These are phyloP conservation scores for Lates japonicus DNA, from an alignment of 2,797 vertebrate species.

Conservation along the genomic window DNA sequence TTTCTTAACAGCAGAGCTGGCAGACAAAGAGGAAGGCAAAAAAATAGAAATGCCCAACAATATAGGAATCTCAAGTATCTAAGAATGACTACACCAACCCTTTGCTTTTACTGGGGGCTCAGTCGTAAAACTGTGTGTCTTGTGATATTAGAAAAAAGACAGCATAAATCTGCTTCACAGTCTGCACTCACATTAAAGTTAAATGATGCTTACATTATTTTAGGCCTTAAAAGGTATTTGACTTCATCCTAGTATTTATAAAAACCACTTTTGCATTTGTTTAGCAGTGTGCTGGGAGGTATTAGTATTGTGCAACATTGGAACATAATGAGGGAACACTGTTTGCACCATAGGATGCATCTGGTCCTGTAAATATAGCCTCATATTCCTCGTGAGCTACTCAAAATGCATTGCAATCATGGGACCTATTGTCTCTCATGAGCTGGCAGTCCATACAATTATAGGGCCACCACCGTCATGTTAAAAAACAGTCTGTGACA, in stretches of 20 bases:
- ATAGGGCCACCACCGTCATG: slow-evolving; percentile 40
- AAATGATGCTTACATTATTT: slow-evolving; percentile 34
- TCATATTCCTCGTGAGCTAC: slow-evolving; percentile 53
- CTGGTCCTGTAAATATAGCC: slow-evolving; percentile 46
- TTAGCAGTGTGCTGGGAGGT: slow-evolving; percentile 25
- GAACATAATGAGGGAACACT: slow-evolving; percentile 48
- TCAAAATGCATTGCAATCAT: slow-evolving; percentile 66
- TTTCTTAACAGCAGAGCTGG: background rate
- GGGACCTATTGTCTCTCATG: slow-evolving; percentile 58
- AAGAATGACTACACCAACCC: background rate
- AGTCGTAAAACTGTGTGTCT: slow-evolving; percentile 12
- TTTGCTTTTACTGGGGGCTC: background rate
- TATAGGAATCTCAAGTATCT: slow-evolving; percentile 6
- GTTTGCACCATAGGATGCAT: slow-evolving; percentile 54
- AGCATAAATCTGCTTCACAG: slow-evolving; percentile 9
- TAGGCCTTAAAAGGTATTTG: slow-evolving; percentile 17
- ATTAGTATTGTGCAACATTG: slow-evolving; percentile 53
- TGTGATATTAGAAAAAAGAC: slow-evolving; percentile 19
- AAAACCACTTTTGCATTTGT: slow-evolving; percentile 45
- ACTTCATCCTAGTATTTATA: slow-evolving; percentile 28
- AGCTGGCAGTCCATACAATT: slow-evolving; percentile 47
- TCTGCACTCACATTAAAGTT: slow-evolving; percentile 12
- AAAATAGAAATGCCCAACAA: background rate
- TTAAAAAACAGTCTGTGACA: slow-evolving; percentile 54
- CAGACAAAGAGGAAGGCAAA: background rate